A percentile compares a stretch with the other conserved stretches of the same genome.
phyloP scores from a whole-genome alignment of 2,113 vertebrate genomes.

The Dryoscopus gambensis region DNA sequence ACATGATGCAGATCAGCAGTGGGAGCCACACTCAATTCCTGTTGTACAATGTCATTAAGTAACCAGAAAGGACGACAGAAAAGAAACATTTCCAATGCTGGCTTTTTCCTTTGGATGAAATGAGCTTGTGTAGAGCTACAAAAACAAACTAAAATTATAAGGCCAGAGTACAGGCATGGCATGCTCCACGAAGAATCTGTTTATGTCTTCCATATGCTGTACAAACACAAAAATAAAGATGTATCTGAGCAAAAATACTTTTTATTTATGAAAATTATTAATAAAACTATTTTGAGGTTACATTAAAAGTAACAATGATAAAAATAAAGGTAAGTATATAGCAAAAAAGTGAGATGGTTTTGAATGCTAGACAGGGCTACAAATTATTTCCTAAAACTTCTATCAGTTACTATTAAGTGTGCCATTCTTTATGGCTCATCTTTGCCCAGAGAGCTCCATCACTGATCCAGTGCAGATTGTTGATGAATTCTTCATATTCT shows the following conservation, averaged over 20 bases:
- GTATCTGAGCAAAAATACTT: neutral
- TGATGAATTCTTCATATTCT: neutral
- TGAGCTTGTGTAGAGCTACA: neutral
- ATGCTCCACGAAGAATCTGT: neutral
- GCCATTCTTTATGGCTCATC: neutral
- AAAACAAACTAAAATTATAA: neutral
- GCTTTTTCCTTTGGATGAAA: neutral
- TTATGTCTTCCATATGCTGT: neutral
- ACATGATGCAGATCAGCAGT: neutral
- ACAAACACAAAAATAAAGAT: neutral
- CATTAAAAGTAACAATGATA: neutral
- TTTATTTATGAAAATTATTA: neutral
- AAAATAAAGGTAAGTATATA: neutral
- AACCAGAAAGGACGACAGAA: neutral
- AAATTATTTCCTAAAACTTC: neutral
- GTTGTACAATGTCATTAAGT: neutral
- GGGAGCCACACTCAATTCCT: neutral
- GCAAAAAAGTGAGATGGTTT: neutral
- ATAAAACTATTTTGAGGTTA: neutral
- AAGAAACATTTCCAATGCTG: neutral
- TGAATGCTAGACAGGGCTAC: neutral
- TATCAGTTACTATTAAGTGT: neutral
- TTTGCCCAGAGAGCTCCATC: neutral
- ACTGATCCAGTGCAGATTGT: neutral
- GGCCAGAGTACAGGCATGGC: neutral